Percentiles rank a stretch among this genome's conserved stretches.
These are phyloP conservation scores for Polyommatus icarus DNA, from an alignment of 2,888 invertebrate species.

Conservation along the genomic window DNA sequence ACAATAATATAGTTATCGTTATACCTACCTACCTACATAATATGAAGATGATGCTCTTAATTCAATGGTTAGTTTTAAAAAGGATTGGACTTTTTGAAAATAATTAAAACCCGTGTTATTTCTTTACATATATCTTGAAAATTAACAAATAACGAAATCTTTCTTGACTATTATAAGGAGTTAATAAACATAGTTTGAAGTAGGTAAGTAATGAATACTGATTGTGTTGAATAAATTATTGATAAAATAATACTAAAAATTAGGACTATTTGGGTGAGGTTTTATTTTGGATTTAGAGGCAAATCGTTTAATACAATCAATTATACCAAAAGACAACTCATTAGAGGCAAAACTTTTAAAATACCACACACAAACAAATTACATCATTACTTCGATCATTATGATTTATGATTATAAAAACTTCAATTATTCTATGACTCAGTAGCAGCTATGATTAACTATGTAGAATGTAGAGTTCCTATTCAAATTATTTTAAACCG, in stretches of 20 bases:
- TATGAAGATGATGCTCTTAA: neutral
- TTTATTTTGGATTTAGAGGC: no score
- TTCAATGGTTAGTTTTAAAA: neutral
- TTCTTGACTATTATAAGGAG: no score
- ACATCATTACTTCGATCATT: neutral
- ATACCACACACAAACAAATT: neutral
- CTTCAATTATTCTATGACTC: constrained; percentile 11
- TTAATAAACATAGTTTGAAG: no score
- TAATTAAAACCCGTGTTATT: no score
- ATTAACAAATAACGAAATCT: no score
- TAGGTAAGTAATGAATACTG: no score
- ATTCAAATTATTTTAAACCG: neutral
- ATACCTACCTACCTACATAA: no score
- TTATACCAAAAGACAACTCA: neutral
- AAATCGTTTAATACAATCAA: neutral
- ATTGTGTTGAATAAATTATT: no score
- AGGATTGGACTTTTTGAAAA: neutral
- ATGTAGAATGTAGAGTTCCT: neutral
- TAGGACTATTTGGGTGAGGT: no score
- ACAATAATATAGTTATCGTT: no score
- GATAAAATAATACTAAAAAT: no score
- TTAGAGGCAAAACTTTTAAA: neutral
- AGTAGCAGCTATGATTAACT: neutral
- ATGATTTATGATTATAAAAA: neutral
- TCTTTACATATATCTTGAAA: no score